Base-by-base conservation (phyloP, 2,797 vertebrate genomes). In the Channa striata region DNA sequence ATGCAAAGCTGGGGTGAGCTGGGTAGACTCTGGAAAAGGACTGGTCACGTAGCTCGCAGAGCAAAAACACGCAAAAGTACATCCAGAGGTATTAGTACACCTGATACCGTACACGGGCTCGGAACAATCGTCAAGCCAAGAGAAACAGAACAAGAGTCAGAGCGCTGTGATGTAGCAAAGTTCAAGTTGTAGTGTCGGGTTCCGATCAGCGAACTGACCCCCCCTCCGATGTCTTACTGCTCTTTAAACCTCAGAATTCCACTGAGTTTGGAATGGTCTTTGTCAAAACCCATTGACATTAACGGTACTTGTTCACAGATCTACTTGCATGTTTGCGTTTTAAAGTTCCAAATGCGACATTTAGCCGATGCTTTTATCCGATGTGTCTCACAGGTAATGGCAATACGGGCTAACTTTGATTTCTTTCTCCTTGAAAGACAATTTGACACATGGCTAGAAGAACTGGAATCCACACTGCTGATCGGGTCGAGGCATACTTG, bases 81-180 rank as follows among this genome's bases (percentile, higher is more conserved):
- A 59, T 59, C 21, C 59, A 67, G 49, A 71, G 50, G 51, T 62
- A 64, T 82, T 81, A 42, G 82, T 74, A 20, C 56, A 68, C 43
- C 53, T 51, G 61, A 78, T 78, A 61, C 43, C 56, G 49, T 52
- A 61, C n/a, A 20, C 53, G 7, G 67, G 59, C 52, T 69, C 62
- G 39, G 77, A 81, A 67, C 79, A 53, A 59, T 17, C 11, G n/a
- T 54, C 3, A 43, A 21, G 84, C 80, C 85, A 80, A 88, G 69
- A 72, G 72, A 71, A 89, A 89, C 73, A 74, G 63, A 82, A 89
- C 60, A 68, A 2, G 58, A 90, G 76, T 74, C 30, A 0, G 56
- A 72, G 37, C 60, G n/a, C 60, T 57, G 70, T 34, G 74, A 75
- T 66, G 73, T 17, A 52, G 33, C 19, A 4, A 21, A 12, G 44